Percentiles rank a stretch among this genome's conserved stretches.
These are phyloP conservation scores for Andricus grossulariae DNA, from an alignment of 1,140 invertebrate genomes.

Conservation along the genomic window DNA sequence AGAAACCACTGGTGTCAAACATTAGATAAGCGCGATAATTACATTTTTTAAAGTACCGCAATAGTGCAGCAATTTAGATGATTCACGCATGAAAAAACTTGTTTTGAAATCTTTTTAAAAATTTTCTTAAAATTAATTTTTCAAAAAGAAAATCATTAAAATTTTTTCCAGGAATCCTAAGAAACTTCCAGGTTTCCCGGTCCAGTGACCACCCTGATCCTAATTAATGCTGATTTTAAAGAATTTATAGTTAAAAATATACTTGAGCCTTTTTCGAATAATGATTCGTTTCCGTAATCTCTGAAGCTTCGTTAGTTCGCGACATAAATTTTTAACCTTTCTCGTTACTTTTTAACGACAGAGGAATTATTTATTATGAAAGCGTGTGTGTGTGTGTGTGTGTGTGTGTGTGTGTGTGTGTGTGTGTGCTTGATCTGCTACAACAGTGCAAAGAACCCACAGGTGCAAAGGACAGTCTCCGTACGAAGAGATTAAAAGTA, in stretches of 20 bases:
- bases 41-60: no score
- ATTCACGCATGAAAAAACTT: no score
- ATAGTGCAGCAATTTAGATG: no score
- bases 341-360: slow-evolving; percentile 1
- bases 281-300: slow-evolving; percentile 8
- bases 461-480: background rate
- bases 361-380: background rate
- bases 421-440: slow-evolving; percentile 5
- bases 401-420: background rate
- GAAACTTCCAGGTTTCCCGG: no score
- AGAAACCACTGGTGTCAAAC: no score
- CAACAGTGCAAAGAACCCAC: slow-evolving; percentile 15
- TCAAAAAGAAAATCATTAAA: no score
- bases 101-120: no score
- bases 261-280: slow-evolving; percentile 5
- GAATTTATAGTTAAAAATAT: background rate
- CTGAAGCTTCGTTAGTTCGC: background rate
- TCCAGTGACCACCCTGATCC: no score
- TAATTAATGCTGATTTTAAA: background rate
- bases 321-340: slow-evolving; percentile 2
- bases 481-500: background rate
- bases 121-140: no score
- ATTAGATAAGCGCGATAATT: no score
- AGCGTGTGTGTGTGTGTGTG: background rate
- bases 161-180: no score